These are phyloP conservation scores for Neoseiulus cucumeris DNA, from an alignment of 1,140 invertebrate genomes.

Conservation along the genomic window DNA sequence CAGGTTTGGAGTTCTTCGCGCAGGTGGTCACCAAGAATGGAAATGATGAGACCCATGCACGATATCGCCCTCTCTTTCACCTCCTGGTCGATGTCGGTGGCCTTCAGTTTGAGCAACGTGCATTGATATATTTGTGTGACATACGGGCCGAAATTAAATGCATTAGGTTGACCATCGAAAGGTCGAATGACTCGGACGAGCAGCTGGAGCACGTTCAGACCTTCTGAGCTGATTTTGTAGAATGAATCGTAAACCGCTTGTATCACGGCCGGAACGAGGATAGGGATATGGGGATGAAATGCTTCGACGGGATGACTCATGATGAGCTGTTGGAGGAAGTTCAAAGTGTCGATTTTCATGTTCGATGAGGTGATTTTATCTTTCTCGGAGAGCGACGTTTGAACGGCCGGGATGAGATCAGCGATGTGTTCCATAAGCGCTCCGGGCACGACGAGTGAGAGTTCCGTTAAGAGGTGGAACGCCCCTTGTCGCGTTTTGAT, in stretches of 20 bases:
- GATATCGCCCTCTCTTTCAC: conserved; percentile 93
- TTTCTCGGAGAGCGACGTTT: conserved; percentile 41
- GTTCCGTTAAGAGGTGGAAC: conserved; percentile 67
- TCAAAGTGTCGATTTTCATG: conserved; percentile 93
- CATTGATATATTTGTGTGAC: conserved; percentile 61
- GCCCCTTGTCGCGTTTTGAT: conserved; percentile 81
- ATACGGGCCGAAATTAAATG: conserved; percentile 55
- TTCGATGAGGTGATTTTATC: conserved; percentile 76
- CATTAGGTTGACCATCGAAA: conserved; percentile 34
- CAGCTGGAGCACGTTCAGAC: conserved; percentile 73
- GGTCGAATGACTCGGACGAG: conserved; percentile 84
- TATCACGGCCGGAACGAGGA: conserved; percentile 66
- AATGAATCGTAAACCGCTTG: conserved; percentile 77
- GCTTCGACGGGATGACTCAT: conserved; percentile 56
- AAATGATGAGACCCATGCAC: conserved; percentile 86
- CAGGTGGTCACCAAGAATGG: conserved; percentile 66
- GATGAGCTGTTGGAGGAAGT: conserved; percentile 71
- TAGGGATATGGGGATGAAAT: conserved; percentile 54
- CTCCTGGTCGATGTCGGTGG: conserved; percentile 94
- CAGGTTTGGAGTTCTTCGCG: conserved; percentile 54
- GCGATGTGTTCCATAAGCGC: conserved; percentile 65
- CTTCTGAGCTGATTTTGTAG: conserved; percentile 94
- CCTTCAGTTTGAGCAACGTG: conserved; percentile 60
- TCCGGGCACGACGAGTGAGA: conserved; percentile 68
- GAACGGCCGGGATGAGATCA: conserved; percentile 65